These are phyloP conservation scores for Acleris literana DNA, from an alignment of 2,888 invertebrate genomes.

Conservation along the genomic window DNA sequence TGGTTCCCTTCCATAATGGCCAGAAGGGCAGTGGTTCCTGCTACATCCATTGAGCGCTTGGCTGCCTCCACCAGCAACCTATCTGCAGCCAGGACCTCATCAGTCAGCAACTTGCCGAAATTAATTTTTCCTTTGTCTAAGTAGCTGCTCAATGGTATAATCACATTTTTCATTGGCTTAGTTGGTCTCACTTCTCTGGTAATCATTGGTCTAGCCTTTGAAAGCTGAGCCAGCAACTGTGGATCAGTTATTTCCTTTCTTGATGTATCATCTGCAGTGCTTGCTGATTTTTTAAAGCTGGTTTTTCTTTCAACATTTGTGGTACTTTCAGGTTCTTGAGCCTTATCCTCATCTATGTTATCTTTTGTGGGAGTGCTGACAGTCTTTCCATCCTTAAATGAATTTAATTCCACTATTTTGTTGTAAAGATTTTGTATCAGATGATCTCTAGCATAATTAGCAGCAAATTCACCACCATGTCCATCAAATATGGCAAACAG, in stretches of 20 bases:
- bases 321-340: slow-evolving; percentile 67
- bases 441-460: slow-evolving; percentile 95
- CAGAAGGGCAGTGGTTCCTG: slow-evolving; percentile 96
- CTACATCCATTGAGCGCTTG: slow-evolving; percentile 89
- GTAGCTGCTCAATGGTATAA: slow-evolving; percentile 85
- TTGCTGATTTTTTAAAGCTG: slow-evolving; percentile 87
- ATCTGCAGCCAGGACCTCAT: slow-evolving; percentile 94
- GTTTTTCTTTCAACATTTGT: slow-evolving; percentile 81
- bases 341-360: slow-evolving; percentile 65
- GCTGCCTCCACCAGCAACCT: slow-evolving; percentile 91
- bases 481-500: slow-evolving; percentile 97
- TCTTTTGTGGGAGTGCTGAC: slow-evolving; percentile 60
- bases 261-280: slow-evolving; percentile 83
- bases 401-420: slow-evolving; percentile 89
- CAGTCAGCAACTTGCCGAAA: slow-evolving; percentile 91
- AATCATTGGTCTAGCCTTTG: slow-evolving; percentile 82
- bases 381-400: slow-evolving; percentile 85
- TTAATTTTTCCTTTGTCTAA: slow-evolving; percentile 90
- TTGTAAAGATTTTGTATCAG: slow-evolving; percentile 91
- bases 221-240: slow-evolving; percentile 85
- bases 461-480: slow-evolving; percentile 97
- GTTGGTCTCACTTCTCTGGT: slow-evolving; percentile 84
- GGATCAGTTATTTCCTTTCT: slow-evolving; percentile 87
- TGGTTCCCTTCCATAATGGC: slow-evolving; percentile 92
- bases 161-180: slow-evolving; percentile 72